A percentile compares a stretch with the other conserved stretches of the same genome.
Conservation (phyloP, 2,888 invertebrate genomes). For the Euplexia lucipara region DNA sequence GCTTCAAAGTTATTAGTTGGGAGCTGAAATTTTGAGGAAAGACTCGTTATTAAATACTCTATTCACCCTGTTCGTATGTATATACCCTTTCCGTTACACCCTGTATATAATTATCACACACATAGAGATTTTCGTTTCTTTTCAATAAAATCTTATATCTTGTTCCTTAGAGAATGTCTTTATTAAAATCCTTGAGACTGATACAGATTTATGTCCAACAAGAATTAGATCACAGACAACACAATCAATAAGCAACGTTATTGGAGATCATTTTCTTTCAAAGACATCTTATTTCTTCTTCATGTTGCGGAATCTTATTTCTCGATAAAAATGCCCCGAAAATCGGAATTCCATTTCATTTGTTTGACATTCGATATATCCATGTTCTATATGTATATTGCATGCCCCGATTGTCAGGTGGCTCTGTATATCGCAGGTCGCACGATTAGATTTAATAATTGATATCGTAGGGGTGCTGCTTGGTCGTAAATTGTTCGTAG, state of each 20-base stretch:
- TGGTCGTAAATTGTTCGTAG: constrained; percentile 24
- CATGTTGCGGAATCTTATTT: constrained; percentile 12
- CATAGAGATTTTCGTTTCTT: not conserved
- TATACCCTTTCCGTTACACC: no score
- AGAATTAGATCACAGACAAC: constrained; percentile 13
- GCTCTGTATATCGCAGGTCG: not conserved
- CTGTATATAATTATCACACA: not conserved
- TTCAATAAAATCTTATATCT: not conserved
- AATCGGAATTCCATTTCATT: not conserved
- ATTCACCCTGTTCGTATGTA: no score
- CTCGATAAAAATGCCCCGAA: not conserved
- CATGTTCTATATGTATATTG: constrained; percentile 4
- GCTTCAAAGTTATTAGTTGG: no score
- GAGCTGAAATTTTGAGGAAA: no score
- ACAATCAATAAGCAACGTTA: constrained; percentile 1
- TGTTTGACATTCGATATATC: constrained; percentile 14
- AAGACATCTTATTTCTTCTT: not conserved
- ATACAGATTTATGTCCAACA: constrained; percentile 15
- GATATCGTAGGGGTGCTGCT: constrained; percentile 16
- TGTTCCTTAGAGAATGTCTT: not conserved
- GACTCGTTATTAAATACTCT: no score
- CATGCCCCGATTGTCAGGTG: constrained; percentile 9
- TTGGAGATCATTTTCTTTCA: constrained; percentile 11
- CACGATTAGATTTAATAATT: constrained; percentile 41
- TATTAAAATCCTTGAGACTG: not conserved